phyloP scores from a whole-genome alignment of 1,140 invertebrate genomes.

The Brachionus rotundiformis region DNA sequence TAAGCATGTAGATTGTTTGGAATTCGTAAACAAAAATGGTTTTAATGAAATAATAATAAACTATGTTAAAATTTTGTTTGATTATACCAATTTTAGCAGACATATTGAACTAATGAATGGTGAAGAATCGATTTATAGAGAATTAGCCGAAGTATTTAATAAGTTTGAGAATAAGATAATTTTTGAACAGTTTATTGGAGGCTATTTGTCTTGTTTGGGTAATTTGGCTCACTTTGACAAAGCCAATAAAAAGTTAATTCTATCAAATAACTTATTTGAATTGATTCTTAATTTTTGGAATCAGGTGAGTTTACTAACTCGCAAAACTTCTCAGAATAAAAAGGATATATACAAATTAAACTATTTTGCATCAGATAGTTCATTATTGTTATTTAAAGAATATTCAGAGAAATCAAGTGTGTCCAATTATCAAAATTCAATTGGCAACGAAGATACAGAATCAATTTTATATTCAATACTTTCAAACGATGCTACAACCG shows the following conservation, averaged over 20 bases:
- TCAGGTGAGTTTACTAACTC: background rate
- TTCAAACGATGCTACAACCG: background rate
- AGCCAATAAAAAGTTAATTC: background rate
- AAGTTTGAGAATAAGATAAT: background rate
- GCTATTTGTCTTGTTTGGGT: constrained; percentile 2
- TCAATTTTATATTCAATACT: background rate
- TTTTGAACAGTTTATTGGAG: constrained; percentile 20
- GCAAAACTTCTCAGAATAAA: background rate
- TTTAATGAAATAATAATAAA: constrained; percentile 8
- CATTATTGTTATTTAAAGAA: constrained; percentile 8
- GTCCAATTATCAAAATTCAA: background rate
- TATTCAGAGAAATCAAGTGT: background rate
- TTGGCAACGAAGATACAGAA: background rate
- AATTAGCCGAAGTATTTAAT: background rate
- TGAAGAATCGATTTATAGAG: background rate
- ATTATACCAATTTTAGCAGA: constrained; percentile 14
- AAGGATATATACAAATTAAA: background rate
- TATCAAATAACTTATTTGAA: constrained; percentile 1
- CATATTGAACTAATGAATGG: background rate
- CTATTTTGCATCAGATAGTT: background rate
- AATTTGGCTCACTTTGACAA: background rate
- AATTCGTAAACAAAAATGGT: background rate
- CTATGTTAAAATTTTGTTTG: constrained; percentile 35
- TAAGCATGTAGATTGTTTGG: constrained; percentile 14
- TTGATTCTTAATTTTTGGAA: constrained; percentile 38